These are phyloP conservation scores for Neolamprologus variostigma DNA, from an alignment of 2,113 vertebrate species.

Conservation along the genomic window DNA sequence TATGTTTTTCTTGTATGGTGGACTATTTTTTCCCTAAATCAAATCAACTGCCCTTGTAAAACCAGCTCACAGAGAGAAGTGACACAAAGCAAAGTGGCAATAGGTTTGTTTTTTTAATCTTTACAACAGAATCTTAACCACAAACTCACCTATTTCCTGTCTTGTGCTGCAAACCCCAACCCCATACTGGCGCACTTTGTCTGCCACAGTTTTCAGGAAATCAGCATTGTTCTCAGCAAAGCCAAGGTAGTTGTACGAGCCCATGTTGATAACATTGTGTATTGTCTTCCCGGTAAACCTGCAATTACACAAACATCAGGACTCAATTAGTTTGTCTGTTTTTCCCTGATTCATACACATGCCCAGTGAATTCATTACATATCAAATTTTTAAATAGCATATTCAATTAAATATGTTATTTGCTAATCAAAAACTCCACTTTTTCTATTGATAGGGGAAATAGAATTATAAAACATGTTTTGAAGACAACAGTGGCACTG, in stretches of 20 bases:
- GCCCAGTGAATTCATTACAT: background rate
- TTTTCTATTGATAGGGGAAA: background rate
- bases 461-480: background rate
- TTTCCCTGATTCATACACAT: background rate
- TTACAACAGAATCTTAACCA: background rate
- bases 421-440: background rate
- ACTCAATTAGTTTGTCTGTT: background rate
- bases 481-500: background rate
- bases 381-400: background rate
- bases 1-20: background rate
- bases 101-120: background rate
- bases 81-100: background rate
- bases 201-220: conserved; percentile 78
- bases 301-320: background rate
- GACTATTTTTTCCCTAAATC: background rate
- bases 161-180: conserved; percentile 82
- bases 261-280: conserved; percentile 88
- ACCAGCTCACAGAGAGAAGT: background rate
- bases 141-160: conserved; percentile 84
- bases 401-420: conserved; percentile 4
- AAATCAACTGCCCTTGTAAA: background rate
- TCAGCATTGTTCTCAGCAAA: conserved; percentile 79
- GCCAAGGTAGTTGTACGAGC: conserved; percentile 94
- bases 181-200: conserved; percentile 71
- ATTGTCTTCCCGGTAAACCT: conserved; percentile 85